Evolutionary conservation across 2,888 invertebrate species (phyloP).

Genomic region (Lapara coniferarum): DNA sequence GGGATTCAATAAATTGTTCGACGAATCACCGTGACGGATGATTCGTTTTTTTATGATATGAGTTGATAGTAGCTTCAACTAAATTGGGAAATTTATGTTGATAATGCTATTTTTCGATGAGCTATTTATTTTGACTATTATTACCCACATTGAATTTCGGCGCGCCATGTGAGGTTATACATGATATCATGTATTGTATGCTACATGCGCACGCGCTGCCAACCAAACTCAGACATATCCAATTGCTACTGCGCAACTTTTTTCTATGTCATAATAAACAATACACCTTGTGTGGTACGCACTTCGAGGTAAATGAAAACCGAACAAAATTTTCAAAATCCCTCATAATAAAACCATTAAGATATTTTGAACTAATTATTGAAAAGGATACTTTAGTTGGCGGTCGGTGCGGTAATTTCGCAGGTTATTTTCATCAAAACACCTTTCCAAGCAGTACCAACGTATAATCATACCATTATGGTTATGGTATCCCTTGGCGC

Average conservation of each 20-base stretch:
- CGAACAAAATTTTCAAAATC: no score
- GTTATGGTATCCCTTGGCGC: slow-evolving; percentile 26
- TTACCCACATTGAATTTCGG: no score
- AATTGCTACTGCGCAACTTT: no score
- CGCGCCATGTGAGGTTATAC: no score
- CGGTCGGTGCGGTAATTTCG: background rate
- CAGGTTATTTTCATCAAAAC: slow-evolving; percentile 17
- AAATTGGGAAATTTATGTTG: no score
- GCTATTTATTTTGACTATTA: no score
- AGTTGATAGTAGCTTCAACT: no score
- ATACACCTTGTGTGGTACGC: slow-evolving; percentile 7
- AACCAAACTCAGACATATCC: background rate
- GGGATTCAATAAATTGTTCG: no score
- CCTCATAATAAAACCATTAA: background rate
- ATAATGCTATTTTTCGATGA: no score
- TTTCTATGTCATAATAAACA: no score
- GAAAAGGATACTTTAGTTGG: background rate
- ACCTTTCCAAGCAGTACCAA: slow-evolving; percentile 23
- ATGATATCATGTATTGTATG: background rate
- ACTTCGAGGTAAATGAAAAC: background rate
- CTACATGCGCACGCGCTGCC: background rate
- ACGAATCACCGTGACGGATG: no score
- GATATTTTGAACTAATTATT: background rate
- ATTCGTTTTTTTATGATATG: no score
- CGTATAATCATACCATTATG: slow-evolving; percentile 26